Conservation (phyloP, 2,113 vertebrate genomes). For the Onychorhynchus coronatus region DNA sequence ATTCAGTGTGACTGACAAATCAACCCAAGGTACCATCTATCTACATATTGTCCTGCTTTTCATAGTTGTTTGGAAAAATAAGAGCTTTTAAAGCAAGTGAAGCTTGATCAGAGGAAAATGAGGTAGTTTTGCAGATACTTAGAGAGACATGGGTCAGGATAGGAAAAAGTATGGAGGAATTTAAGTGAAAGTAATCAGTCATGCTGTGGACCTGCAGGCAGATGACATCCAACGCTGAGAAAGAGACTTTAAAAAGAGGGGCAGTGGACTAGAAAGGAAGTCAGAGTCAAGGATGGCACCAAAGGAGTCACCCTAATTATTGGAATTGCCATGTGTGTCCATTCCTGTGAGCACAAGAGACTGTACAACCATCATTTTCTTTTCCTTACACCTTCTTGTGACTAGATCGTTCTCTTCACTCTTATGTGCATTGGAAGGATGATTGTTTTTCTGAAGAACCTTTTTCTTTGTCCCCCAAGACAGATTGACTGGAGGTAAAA, state of each 20-base stretch:
- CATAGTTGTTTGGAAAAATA: neutral
- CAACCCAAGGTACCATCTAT: neutral
- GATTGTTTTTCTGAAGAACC: neutral
- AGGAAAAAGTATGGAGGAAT: neutral
- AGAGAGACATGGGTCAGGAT: neutral
- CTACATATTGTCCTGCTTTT: neutral
- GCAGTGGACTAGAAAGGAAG: neutral
- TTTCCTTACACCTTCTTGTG: neutral
- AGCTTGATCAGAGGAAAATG: neutral
- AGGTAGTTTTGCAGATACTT: neutral
- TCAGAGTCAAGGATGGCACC: neutral
- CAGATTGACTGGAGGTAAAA: neutral
- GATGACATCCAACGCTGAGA: neutral
- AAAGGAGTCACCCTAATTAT: neutral
- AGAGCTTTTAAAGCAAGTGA: neutral
- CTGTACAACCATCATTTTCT: accelerated
- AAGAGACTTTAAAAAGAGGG: neutral
- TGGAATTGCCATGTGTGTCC: neutral
- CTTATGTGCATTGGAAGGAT: neutral
- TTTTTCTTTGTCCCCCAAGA: neutral
- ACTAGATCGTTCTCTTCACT: accelerated
- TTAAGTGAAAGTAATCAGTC: neutral
- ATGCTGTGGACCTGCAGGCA: neutral
- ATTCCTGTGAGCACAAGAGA: neutral
- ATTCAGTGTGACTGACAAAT: neutral